Evolutionary conservation across 2,888 invertebrate species (phyloP).

Genomic region (Orthosia gothica): DNA sequence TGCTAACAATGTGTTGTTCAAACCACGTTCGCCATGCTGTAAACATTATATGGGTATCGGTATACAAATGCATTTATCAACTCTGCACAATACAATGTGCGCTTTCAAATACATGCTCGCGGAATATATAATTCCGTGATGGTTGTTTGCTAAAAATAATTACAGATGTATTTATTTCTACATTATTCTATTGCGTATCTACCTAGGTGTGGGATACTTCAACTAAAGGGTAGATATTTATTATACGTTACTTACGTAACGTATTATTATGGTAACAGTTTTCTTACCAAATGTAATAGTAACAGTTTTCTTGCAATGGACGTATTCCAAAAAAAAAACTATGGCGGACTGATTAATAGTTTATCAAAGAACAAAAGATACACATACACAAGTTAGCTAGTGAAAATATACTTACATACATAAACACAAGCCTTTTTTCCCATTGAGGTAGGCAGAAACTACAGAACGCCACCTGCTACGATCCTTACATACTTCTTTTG

Average conservation of each 20-base stretch:
- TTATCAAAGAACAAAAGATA: neutral
- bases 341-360: neutral
- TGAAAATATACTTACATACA: no score
- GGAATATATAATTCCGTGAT: constrained; percentile 9
- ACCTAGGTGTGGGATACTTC: neutral
- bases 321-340: neutral
- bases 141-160: constrained; percentile 3
- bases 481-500: no score
- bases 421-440: no score
- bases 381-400: neutral
- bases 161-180: neutral
- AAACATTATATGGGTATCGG: constrained; percentile 54
- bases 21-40: constrained; percentile 74
- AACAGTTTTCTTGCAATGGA: neutral
- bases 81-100: constrained; percentile 26
- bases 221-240: neutral
- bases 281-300: no score
- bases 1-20: constrained; percentile 80
- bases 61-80: constrained; percentile 41
- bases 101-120: constrained; percentile 31
- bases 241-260: no score
- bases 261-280: neutral
- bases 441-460: no score
- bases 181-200: neutral
- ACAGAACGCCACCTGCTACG: no score